phyloP scores from a whole-genome alignment of 2,797 vertebrate genomes.

The Siniperca undulata region DNA sequence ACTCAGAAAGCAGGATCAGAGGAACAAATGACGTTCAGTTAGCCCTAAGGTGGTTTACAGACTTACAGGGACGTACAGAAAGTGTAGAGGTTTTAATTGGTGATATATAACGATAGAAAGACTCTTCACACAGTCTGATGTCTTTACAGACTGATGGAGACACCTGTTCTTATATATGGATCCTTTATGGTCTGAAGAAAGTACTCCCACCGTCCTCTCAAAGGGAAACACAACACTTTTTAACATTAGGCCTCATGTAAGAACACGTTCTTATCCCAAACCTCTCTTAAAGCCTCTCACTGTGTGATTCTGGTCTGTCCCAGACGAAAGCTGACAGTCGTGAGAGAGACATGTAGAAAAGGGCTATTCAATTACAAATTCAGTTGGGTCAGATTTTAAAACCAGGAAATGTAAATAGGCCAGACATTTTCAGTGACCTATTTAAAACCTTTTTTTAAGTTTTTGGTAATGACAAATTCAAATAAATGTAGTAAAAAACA shows the following conservation, averaged over 20 bases:
- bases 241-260: not conserved
- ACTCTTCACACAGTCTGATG: not conserved
- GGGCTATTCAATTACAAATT: too few relatives aligned
- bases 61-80: conserved; percentile 13
- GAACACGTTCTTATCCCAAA: not conserved
- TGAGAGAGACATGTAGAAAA: too few relatives aligned
- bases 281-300: not conserved
- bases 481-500: too few relatives aligned
- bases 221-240: not conserved
- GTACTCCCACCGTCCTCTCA: not conserved
- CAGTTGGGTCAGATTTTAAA: too few relatives aligned
- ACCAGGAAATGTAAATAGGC: too few relatives aligned
- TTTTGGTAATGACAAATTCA: too few relatives aligned
- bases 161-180: not conserved
- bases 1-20: conserved; percentile 41
- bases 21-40: conserved; percentile 41
- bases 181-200: not conserved
- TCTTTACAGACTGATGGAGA: not conserved
- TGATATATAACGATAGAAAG: conserved; percentile 18
- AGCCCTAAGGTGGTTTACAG: conserved; percentile 34
- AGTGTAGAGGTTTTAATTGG: conserved; percentile 28
- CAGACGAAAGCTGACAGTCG: not conserved
- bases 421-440: too few relatives aligned
- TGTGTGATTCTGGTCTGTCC: not conserved
- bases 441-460: too few relatives aligned